These are phyloP conservation scores for Diaprepes abbreviatus DNA, from an alignment of 2,888 invertebrate genomes.

Conservation along the genomic window DNA sequence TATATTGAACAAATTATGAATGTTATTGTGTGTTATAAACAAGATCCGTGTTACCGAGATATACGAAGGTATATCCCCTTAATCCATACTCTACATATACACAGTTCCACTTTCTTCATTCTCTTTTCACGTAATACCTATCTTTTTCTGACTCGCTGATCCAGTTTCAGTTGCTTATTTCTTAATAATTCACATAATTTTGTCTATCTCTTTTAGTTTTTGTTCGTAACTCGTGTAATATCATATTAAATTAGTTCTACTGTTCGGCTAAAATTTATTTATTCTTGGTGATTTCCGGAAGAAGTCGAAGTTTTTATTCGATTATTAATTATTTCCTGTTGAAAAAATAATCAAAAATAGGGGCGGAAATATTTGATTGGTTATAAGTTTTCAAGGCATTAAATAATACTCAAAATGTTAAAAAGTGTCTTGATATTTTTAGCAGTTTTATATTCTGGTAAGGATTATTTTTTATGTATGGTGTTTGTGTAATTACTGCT, in stretches of 20 bases:
- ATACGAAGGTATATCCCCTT: slow-evolving; percentile 28
- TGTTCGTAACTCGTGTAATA: slow-evolving; percentile 10
- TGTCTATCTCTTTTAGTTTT: slow-evolving; percentile 26
- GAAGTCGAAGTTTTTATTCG: too few species aligned
- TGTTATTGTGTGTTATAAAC: too few species aligned
- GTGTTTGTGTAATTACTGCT: too few species aligned
- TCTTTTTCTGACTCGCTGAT: slow-evolving; percentile 40
- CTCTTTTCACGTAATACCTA: slow-evolving; percentile 43
- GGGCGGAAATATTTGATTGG: too few species aligned
- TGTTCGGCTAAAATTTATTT: not conserved
- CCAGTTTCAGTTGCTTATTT: slow-evolving; percentile 35
- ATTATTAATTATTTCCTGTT: too few species aligned
- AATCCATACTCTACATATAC: slow-evolving; percentile 18
- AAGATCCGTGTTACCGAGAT: too few species aligned
- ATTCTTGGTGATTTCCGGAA: too few species aligned
- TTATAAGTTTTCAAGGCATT: not conserved
- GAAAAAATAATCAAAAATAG: too few species aligned
- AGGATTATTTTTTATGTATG: not conserved
- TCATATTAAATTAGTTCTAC: slow-evolving; percentile 4
- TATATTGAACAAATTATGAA: too few species aligned
- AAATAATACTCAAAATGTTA: not conserved
- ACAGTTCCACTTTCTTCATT: slow-evolving; percentile 41
- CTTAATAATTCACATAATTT: slow-evolving; percentile 35
- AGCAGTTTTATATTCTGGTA: not conserved
- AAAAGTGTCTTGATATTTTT: not conserved